Conservation (phyloP, 2,113 vertebrate species). For the Alexandromys fortis region DNA sequence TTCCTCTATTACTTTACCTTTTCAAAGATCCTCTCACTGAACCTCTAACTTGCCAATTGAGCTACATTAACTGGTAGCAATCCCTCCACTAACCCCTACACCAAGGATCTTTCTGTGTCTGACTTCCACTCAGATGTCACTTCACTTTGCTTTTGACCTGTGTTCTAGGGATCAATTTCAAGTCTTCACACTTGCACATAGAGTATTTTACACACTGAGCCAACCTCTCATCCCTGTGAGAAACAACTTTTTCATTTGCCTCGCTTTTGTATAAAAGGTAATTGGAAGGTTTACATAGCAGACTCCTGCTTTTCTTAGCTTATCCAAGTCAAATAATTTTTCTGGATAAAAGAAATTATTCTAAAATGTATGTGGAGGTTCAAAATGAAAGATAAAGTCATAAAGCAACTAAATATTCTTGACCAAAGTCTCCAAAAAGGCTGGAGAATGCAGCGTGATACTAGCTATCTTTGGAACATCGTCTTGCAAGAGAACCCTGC, state of each 20-base stretch:
- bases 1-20: background rate
- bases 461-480: background rate
- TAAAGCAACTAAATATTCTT: conserved; percentile 62
- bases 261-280: background rate
- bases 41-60: background rate
- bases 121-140: background rate
- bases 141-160: background rate
- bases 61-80: background rate
- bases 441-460: background rate
- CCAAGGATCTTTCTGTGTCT: background rate
- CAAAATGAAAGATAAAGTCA: conserved; percentile 47
- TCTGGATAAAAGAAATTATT: conserved; percentile 54
- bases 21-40: background rate
- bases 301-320: conserved; percentile 47
- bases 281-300: background rate
- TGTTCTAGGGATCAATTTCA: too few species aligned
- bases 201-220: background rate
- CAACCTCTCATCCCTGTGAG: accelerated
- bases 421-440: conserved; percentile 1
- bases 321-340: conserved; percentile 49
- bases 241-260: background rate
- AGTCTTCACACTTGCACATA: too few species aligned
- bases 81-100: background rate
- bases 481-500: background rate
- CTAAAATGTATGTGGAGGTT: conserved; percentile 53